Evolutionary conservation across 2,797 vertebrate genomes (phyloP).

Genomic region (Lutjanus argentimaculatus): DNA sequence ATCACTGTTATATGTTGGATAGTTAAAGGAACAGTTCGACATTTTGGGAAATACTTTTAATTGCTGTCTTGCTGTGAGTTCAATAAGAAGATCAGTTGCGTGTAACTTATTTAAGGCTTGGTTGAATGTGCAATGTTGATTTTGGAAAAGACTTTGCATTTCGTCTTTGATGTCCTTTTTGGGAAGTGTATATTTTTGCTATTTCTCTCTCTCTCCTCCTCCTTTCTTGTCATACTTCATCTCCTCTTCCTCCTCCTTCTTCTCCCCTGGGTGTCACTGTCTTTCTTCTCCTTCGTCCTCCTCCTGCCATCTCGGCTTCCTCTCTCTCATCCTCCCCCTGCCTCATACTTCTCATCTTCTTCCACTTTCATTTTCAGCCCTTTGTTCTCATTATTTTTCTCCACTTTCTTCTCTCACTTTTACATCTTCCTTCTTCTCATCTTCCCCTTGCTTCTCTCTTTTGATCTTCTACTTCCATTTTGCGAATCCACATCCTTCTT

Average conservation of each 20-base stretch:
- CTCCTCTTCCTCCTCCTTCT: slow-evolving; percentile 21
- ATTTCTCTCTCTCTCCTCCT: slow-evolving; percentile 21
- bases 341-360: slow-evolving; percentile 4
- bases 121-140: slow-evolving; percentile 8
- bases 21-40: neutral
- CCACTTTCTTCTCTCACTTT: neutral
- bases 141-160: slow-evolving; percentile 16
- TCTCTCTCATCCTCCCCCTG: neutral
- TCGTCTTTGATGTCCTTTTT: slow-evolving; percentile 52
- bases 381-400: neutral
- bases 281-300: slow-evolving; percentile 3
- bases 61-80: neutral
- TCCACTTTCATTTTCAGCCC: slow-evolving; percentile 14
- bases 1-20: neutral
- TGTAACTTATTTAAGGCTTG: neutral
- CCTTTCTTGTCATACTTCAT: slow-evolving; percentile 20
- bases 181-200: slow-evolving; percentile 40
- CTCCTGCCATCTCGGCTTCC: neutral
- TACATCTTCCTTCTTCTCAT: neutral
- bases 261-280: slow-evolving; percentile 21
- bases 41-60: neutral
- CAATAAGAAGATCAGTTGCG: neutral
- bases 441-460: neutral
- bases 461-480: slow-evolving; percentile 3
- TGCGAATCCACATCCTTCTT: neutral